Percentiles rank a stretch among this genome's conserved stretches.
These are phyloP conservation scores for Pecten maximus DNA, from an alignment of 2,888 invertebrate genomes.

Conservation along the genomic window DNA sequence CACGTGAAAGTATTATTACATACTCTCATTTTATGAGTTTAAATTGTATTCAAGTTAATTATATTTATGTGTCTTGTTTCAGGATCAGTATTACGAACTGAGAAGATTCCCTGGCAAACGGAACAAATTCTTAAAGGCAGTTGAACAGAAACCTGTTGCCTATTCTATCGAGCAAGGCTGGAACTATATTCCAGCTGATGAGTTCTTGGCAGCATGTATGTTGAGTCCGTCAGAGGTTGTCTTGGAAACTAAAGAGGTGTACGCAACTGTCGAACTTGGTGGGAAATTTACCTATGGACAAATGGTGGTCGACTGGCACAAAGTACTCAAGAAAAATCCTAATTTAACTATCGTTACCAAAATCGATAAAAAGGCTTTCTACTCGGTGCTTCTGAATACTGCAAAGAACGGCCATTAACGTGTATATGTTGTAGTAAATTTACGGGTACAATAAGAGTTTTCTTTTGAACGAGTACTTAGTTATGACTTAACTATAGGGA, in stretches of 20 bases:
- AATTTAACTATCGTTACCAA: slow-evolving; percentile 64
- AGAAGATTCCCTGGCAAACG: slow-evolving; percentile 45
- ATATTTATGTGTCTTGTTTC: slow-evolving; percentile 44
- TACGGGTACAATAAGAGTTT: too few species aligned
- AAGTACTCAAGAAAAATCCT: slow-evolving; percentile 47
- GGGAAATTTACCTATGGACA: slow-evolving; percentile 64
- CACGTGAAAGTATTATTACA: too few species aligned
- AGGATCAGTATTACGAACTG: slow-evolving; percentile 59
- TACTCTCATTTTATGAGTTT: too few species aligned
- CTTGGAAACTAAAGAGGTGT: slow-evolving; percentile 55
- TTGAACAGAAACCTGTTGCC: slow-evolving; percentile 54
- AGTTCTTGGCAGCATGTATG: slow-evolving; percentile 58
- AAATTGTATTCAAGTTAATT: too few species aligned
- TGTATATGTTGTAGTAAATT: too few species aligned
- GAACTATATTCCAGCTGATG: slow-evolving; percentile 59
- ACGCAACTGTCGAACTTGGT: slow-evolving; percentile 63
- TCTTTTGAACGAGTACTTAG: too few species aligned
- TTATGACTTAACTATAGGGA: too few species aligned
- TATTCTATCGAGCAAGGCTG: slow-evolving; percentile 49
- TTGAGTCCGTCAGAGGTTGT: slow-evolving; percentile 55
- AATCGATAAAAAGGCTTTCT: slow-evolving; percentile 49
- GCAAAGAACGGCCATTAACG: not conserved
- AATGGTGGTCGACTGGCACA: slow-evolving; percentile 66
- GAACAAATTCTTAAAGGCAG: slow-evolving; percentile 56
- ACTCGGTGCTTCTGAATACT: not conserved